Percentiles rank a stretch among this genome's conserved stretches.
phyloP scores from a whole-genome alignment of 2,797 vertebrate species.

The Carduelis carduelis region DNA sequence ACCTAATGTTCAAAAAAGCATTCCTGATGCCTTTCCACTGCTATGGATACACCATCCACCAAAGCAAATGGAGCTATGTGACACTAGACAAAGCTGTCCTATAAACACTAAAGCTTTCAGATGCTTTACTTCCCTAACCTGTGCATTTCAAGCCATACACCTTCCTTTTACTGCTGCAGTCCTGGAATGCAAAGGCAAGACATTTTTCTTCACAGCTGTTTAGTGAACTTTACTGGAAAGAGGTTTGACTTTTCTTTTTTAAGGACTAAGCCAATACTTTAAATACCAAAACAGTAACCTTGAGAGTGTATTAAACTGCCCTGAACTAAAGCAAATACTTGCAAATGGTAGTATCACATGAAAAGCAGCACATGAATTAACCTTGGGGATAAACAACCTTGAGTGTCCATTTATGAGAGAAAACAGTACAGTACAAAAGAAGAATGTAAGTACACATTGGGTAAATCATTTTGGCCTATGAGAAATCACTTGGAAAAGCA shows the following conservation, averaged over 20 bases:
- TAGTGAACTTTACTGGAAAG: background rate
- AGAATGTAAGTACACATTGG: background rate
- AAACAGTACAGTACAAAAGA: background rate
- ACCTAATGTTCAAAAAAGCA: background rate
- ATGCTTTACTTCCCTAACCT: background rate
- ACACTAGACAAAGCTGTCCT: background rate
- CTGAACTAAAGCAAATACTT: background rate
- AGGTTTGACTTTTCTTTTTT: background rate
- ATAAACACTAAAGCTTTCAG: background rate
- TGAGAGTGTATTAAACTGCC: background rate
- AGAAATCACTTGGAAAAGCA: background rate
- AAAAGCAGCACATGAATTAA: background rate
- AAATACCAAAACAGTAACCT: background rate
- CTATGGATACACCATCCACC: accelerated
- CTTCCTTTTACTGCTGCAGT: background rate
- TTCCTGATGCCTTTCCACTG: background rate
- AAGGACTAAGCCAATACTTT: background rate
- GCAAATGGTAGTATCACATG: background rate
- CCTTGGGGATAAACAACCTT: background rate
- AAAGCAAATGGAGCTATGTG: background rate
- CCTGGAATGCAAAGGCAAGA: constrained; percentile 7
- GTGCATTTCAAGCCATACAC: background rate
- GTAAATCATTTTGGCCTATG: background rate
- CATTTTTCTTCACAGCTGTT: background rate
- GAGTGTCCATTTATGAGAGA: background rate